Conservation (phyloP, 2,113 vertebrate species). For the Rhagologus leucostigma region DNA sequence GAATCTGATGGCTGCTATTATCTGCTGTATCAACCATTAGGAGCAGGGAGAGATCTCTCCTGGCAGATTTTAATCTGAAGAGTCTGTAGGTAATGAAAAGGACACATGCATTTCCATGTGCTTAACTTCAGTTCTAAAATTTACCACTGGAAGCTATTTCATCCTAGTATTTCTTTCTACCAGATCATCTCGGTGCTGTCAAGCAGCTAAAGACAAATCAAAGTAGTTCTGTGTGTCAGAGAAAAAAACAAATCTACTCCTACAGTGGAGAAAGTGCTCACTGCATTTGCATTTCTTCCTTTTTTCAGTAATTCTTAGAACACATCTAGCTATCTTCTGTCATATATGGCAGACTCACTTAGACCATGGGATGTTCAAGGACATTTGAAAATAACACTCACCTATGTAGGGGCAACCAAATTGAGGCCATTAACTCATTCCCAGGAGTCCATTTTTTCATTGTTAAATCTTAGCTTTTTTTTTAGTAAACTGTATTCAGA, state of each 20-base stretch:
- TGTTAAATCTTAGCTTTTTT: neutral
- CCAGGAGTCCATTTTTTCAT: neutral
- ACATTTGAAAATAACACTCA: neutral
- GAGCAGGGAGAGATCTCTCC: neutral
- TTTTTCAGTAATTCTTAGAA: neutral
- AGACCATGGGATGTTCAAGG: neutral
- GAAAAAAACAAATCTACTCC: neutral
- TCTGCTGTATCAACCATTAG: accelerated
- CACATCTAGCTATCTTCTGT: neutral
- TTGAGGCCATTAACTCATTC: neutral
- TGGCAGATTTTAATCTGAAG: neutral
- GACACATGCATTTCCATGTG: neutral
- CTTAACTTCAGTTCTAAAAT: neutral
- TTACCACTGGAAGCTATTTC: neutral
- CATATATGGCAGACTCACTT: neutral
- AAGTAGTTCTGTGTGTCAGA: neutral
- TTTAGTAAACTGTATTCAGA: neutral
- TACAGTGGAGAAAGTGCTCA: neutral
- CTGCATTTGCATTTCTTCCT: neutral
- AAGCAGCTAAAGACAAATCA: neutral
- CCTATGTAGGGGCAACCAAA: neutral
- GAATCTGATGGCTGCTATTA: neutral
- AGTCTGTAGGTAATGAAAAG: neutral
- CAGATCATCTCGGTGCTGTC: neutral
- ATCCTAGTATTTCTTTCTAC: neutral